Percentiles rank a stretch among this genome's conserved stretches.
Conservation (phyloP, 1,140 invertebrate genomes). For the Ceratosolen fusciceps region DNA sequence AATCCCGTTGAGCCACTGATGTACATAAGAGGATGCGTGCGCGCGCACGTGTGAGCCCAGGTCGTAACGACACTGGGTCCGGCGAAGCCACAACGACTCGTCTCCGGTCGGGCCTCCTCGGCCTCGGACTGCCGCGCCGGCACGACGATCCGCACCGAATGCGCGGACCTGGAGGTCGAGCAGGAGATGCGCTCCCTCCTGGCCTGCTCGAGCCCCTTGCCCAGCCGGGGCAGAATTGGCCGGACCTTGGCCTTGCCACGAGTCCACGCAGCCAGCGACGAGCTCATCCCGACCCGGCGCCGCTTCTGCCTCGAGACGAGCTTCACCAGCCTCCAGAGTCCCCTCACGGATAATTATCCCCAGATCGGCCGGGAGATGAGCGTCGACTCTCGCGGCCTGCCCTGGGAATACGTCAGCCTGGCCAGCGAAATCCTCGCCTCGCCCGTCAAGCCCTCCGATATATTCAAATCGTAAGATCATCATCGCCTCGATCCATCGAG, state of each 20-base stretch:
- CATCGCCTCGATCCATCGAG: background rate
- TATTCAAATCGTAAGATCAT: constrained; percentile 41
- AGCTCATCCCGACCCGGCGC: constrained; percentile 71
- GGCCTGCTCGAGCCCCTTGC: constrained; percentile 58
- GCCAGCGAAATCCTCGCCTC: constrained; percentile 65
- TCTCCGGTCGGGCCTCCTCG: constrained; percentile 59
- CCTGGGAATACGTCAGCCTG: constrained; percentile 69
- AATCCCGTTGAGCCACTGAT: no score
- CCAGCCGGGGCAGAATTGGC: background rate
- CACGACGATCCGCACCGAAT: background rate
- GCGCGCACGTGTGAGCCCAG: constrained; percentile 63
- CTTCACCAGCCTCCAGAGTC: constrained; percentile 78
- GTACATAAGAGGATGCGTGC: no score
- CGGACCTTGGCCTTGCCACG: background rate
- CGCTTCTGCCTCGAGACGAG: constrained; percentile 82
- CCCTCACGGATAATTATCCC: constrained; percentile 65
- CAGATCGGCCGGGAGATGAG: constrained; percentile 65
- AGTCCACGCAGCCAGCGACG: constrained; percentile 56
- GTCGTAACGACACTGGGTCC: constrained; percentile 83
- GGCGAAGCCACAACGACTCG: constrained; percentile 77
- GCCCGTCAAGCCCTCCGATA: constrained; percentile 52
- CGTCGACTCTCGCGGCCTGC: constrained; percentile 65
- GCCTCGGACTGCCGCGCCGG: constrained; percentile 49
- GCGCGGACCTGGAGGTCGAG: constrained; percentile 63
- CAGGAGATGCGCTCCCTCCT: constrained; percentile 67